Percentiles rank a stretch among this genome's conserved stretches.
Conservation (phyloP, 1,140 invertebrate genomes). For the Drosophila varians region DNA sequence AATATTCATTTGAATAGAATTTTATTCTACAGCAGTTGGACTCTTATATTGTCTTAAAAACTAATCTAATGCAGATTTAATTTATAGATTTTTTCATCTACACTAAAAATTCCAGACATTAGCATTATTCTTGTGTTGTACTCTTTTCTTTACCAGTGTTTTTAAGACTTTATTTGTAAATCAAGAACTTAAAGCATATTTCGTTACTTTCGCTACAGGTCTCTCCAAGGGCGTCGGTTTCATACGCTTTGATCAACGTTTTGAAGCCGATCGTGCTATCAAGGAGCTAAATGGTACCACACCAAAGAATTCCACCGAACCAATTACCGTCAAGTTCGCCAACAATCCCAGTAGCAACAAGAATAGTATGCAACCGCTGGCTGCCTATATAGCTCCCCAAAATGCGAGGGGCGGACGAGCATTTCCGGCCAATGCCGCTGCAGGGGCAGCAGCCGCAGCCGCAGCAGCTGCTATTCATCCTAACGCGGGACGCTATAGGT, state of each 20-base stretch:
- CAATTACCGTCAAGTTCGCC: conserved; percentile 99
- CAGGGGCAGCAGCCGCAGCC: conserved; percentile 85
- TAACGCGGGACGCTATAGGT: conserved; percentile 93
- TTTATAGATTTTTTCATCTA: too few species aligned
- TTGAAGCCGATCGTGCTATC: conserved; percentile 98
- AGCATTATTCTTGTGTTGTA: neutral
- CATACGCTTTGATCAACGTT: conserved; percentile 98
- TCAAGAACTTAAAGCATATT: neutral
- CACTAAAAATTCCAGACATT: neutral
- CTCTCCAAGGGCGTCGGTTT: conserved; percentile 99
- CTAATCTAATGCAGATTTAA: too few species aligned
- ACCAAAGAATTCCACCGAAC: conserved; percentile 97
- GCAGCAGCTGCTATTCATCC: conserved; percentile 91
- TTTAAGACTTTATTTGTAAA: neutral
- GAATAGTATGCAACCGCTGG: conserved; percentile 95
- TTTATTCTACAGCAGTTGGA: too few species aligned
- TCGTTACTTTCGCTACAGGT: conserved; percentile 86
- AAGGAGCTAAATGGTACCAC: conserved; percentile 98
- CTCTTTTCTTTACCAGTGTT: neutral
- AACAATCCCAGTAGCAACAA: conserved; percentile 99
- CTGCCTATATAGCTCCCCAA: conserved; percentile 95
- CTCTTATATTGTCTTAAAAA: too few species aligned
- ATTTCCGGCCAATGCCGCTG: conserved; percentile 90
- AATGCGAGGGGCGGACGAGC: conserved; percentile 87
- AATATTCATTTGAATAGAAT: too few species aligned